Conservation (phyloP, 92 coral and sea anemone genomes). For the Epizoanthus stellaris region DNA sequence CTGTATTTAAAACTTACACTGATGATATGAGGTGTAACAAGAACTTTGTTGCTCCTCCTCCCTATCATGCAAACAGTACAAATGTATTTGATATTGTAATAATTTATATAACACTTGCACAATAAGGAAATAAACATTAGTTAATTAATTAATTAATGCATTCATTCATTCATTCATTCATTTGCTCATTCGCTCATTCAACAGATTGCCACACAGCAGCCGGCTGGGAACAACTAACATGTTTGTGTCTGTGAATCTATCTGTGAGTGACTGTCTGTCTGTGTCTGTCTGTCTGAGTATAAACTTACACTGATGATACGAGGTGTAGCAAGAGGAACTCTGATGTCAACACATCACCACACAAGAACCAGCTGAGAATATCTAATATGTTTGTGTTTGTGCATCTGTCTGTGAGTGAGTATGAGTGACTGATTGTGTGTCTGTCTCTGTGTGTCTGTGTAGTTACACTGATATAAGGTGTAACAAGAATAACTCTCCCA, state of each 20-base stretch:
- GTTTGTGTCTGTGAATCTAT: too few species aligned
- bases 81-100: too few species aligned
- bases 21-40: slow-evolving; percentile 94
- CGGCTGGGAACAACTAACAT: too few species aligned
- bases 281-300: background rate
- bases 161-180: slow-evolving; percentile 21
- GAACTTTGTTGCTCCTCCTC: slow-evolving; percentile 75
- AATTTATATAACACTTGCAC: too few species aligned
- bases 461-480: slow-evolving; percentile 79
- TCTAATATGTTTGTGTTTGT: slow-evolving; percentile 38
- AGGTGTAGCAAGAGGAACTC: slow-evolving; percentile 90
- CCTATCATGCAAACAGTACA: too few species aligned
- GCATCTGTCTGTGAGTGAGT: background rate
- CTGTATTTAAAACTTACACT: slow-evolving; percentile 55
- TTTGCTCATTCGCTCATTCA: slow-evolving; percentile 34
- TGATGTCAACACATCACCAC: slow-evolving; percentile 84
- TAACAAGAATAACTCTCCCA: slow-evolving; percentile 80
- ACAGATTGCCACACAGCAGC: slow-evolving; percentile 58
- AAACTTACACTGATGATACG: slow-evolving; percentile 87
- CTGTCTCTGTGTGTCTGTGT: background rate
- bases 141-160: too few species aligned
- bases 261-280: background rate
- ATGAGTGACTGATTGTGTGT: background rate
- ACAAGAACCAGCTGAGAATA: slow-evolving; percentile 61
- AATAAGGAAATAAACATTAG: too few species aligned